Percentiles rank a stretch among this genome's conserved stretches.
Evolutionary conservation across 2,888 invertebrate genomes (phyloP).

Genomic region (Mechanitis mazaeus): DNA sequence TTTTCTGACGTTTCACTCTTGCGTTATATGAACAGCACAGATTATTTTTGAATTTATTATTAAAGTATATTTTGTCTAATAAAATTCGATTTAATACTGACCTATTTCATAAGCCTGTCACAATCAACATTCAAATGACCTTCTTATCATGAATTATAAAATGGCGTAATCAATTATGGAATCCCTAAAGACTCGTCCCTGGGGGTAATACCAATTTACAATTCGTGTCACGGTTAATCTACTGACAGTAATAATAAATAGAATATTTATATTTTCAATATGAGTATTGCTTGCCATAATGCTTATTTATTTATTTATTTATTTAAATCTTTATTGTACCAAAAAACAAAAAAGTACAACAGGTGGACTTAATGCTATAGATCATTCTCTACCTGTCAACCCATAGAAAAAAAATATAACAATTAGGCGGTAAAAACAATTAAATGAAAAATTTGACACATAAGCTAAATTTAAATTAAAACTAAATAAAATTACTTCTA

Average conservation of each 20-base stretch:
- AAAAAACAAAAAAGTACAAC: too few species aligned
- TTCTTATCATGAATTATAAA: slow-evolving; percentile 13
- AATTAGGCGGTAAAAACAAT: too few species aligned
- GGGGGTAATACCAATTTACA: slow-evolving; percentile 10
- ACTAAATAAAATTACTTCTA: too few species aligned
- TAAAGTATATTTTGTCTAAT: neutral
- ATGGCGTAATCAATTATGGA: slow-evolving; percentile 13
- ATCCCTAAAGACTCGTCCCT: slow-evolving; percentile 12
- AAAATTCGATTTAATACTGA: neutral
- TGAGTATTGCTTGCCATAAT: slow-evolving; percentile 25
- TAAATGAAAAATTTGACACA: too few species aligned
- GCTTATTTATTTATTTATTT: neutral
- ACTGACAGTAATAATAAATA: slow-evolving; percentile 10
- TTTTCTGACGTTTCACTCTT: too few species aligned
- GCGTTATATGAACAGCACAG: too few species aligned
- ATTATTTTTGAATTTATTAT: too few species aligned
- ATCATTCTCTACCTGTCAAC: too few species aligned
- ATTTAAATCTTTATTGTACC: too few species aligned
- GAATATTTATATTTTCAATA: slow-evolving; percentile 3
- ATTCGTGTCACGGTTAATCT: slow-evolving; percentile 17
- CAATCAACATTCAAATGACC: slow-evolving; percentile 7
- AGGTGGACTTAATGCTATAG: too few species aligned
- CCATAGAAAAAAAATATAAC: too few species aligned
- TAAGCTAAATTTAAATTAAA: too few species aligned
- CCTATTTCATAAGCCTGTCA: slow-evolving; percentile 1